Percentiles rank a stretch among this genome's conserved stretches.
phyloP scores from a whole-genome alignment of 2,888 invertebrate species.

The Neelides folsomi region DNA sequence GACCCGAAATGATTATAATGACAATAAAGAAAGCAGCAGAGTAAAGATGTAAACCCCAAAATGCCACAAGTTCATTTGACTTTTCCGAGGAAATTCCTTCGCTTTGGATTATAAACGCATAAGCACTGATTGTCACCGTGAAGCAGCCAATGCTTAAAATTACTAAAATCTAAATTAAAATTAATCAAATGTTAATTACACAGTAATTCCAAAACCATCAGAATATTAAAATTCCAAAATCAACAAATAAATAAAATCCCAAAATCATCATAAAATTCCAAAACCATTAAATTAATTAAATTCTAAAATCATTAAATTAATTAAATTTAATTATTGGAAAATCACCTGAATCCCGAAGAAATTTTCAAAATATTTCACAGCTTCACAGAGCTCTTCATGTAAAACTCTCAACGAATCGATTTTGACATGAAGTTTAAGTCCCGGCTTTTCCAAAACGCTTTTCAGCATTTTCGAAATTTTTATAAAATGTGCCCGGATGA shows the following conservation, averaged over 20 bases:
- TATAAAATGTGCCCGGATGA: conserved; percentile 24
- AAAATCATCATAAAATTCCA: too few relatives aligned
- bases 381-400: conserved; percentile 25
- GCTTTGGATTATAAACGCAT: conserved; percentile 22
- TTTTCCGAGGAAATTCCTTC: conserved; percentile 21
- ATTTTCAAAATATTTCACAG: conserved; percentile 24
- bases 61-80: conserved; percentile 17
- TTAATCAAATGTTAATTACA: too few relatives aligned
- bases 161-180: conserved; percentile 17
- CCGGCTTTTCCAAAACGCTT: conserved; percentile 14
- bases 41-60: conserved; percentile 23
- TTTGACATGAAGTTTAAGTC: conserved; percentile 15
- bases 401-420: conserved; percentile 25
- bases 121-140: conserved; percentile 18
- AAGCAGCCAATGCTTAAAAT: conserved; percentile 23
- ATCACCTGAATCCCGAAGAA: conserved; percentile 26
- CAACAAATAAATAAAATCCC: not conserved
- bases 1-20: conserved; percentile 23
- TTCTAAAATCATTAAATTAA: not conserved
- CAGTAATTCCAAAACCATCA: too few relatives aligned
- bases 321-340: not conserved
- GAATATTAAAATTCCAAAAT: too few relatives aligned
- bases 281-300: too few relatives aligned
- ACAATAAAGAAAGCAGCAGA: conserved; percentile 22
- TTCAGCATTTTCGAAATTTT: conserved; percentile 25